Percentiles rank a stretch among this genome's conserved stretches.
Evolutionary conservation across 2,888 invertebrate species (phyloP).

Genomic region (Cephus sareptanus): DNA sequence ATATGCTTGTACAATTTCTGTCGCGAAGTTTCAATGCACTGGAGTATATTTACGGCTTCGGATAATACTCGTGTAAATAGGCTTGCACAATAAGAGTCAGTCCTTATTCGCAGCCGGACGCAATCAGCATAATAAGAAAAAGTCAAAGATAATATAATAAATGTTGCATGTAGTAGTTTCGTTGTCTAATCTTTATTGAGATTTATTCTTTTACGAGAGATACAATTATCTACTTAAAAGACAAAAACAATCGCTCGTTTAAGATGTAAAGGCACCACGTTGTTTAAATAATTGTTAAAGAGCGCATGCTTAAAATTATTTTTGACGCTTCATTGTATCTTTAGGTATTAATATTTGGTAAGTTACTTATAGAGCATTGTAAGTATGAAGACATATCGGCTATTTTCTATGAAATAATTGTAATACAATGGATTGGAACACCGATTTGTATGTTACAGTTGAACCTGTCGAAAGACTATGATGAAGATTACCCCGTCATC

Average conservation of each 20-base stretch:
- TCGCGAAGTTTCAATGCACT: neutral
- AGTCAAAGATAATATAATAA: neutral
- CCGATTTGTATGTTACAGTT: constrained; percentile 53
- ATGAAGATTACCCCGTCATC: constrained; percentile 82
- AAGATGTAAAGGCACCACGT: neutral
- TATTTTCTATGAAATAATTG: neutral
- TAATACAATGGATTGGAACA: neutral
- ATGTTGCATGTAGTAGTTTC: neutral
- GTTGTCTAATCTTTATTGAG: neutral
- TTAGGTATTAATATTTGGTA: neutral
- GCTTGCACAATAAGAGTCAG: neutral
- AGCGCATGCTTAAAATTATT: neutral
- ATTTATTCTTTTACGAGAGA: neutral
- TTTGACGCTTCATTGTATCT: neutral
- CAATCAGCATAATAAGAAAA: neutral
- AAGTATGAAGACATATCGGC: neutral
- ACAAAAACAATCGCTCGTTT: neutral
- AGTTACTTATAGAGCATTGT: neutral
- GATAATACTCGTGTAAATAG: neutral
- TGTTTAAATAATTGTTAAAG: neutral
- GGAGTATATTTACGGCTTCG: neutral
- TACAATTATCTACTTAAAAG: neutral
- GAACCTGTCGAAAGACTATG: constrained; percentile 73
- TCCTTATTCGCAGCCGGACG: neutral
- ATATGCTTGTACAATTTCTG: neutral